These are phyloP conservation scores for Drosophila rubida DNA, from an alignment of 2,888 invertebrate species.

Conservation along the genomic window DNA sequence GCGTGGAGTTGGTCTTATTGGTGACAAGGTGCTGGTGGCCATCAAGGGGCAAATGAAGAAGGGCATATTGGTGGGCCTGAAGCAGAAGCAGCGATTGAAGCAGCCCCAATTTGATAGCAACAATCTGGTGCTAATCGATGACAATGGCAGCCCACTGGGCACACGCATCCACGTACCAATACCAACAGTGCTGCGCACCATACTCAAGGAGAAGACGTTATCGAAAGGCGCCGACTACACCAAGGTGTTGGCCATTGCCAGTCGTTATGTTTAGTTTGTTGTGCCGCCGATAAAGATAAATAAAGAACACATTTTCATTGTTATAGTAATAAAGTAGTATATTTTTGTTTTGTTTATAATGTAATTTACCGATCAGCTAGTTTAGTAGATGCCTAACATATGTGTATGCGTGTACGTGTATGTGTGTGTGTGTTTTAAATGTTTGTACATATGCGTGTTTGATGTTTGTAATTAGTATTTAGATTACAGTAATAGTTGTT, in stretches of 20 bases:
- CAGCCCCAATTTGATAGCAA: constrained; percentile 97
- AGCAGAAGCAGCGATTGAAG: constrained; percentile 91
- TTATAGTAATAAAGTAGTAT: constrained; percentile 72
- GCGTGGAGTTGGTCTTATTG: constrained; percentile 87
- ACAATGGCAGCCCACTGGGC: constrained; percentile 96
- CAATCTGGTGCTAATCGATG: constrained; percentile 97
- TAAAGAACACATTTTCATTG: constrained; percentile 27
- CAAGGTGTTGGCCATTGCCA: constrained; percentile 95
- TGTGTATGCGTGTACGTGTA: constrained; percentile 21
- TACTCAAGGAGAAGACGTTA: constrained; percentile 92
- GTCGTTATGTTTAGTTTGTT: constrained; percentile 85
- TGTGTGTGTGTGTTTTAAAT: constrained; percentile 32
- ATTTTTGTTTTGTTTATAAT: constrained; percentile 53
- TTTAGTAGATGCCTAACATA: constrained; percentile 64
- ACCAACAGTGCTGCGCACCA: constrained; percentile 94
- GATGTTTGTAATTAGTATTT: constrained; percentile 28
- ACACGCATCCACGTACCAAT: constrained; percentile 98
- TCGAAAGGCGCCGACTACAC: constrained; percentile 95
- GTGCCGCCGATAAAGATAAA: not conserved
- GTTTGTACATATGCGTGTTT: constrained; percentile 76
- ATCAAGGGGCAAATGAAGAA: constrained; percentile 98
- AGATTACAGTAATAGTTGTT: constrained; percentile 61
- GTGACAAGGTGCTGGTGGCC: constrained; percentile 96
- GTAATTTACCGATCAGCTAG: constrained; percentile 71
- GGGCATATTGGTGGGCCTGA: constrained; percentile 95